Base-by-base conservation (phyloP, 2,797 vertebrate species). In the Clangula hyemalis region DNA sequence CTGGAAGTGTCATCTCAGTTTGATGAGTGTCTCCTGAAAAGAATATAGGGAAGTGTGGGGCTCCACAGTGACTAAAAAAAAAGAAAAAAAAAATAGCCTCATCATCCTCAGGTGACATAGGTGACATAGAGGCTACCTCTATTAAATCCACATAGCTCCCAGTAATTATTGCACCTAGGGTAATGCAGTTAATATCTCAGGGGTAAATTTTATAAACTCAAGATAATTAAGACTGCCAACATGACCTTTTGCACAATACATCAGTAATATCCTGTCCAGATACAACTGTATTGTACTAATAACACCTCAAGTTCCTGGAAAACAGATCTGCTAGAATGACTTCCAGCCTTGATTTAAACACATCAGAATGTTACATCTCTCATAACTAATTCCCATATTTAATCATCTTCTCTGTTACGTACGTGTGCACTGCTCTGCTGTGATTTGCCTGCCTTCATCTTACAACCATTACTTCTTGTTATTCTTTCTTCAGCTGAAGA, bases 401-500 rank as follows among this genome's bases (percentile, higher is more conserved):
- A 62, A 62, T 51, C 14, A 9, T 17, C 21, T 85, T 70, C 28
- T 64, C 32, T 62, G 18, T 58, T 79, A 79, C 82, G 32, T 69
- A 54, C 10, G 14, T 0, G 4, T 57, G 36, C 19, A 19, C 3
- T 22, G 21, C 38, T 91, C 61, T 66, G 32, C 18, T 89, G n/a
- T 53, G 68, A 68, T 90, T 84, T 79, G 22, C 49, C 36, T 89
- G 62, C 14, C 47, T 91, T 90, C 47, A 13, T 60, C 41, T 64
- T 84, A 54, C 19, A 79, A 28, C 16, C 30, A 39, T 75, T 84
- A 75, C 56, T 94, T 66, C 47, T 30, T 91, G 19, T 81, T 81
- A 70, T 64, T 87, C 36, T 28, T 76, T 86, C 34, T 15, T 80
- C 77, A 84, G 18, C 24, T 57, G 68, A 62, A 76, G 16, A 81